These are phyloP conservation scores for Erebia aethiops DNA, from an alignment of 2,888 invertebrate species.

Conservation along the genomic window DNA sequence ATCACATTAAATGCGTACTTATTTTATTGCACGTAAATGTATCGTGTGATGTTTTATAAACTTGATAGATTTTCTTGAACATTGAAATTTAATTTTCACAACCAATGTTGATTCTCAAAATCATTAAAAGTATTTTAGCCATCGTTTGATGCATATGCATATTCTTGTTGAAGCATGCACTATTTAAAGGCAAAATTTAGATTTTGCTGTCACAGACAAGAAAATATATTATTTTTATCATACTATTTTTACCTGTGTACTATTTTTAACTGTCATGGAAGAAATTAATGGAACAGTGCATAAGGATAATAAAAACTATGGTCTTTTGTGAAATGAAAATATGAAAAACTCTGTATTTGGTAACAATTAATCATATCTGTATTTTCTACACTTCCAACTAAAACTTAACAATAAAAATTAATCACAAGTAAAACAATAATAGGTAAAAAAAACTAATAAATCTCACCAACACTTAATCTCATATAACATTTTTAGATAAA, in stretches of 20 bases:
- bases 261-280: constrained; percentile 11
- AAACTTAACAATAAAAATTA: constrained; percentile 38
- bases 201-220: background rate
- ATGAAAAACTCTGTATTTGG: constrained; percentile 46
- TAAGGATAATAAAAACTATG: background rate
- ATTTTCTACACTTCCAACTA: constrained; percentile 36
- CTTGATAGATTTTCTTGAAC: background rate
- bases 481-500: background rate
- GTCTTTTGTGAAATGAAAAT: background rate
- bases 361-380: constrained; percentile 46
- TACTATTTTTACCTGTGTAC: too few relatives aligned
- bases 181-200: background rate
- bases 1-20: constrained; percentile 44
- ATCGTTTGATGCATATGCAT: background rate
- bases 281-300: background rate
- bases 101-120: background rate
- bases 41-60: constrained; percentile 29
- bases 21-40: constrained; percentile 36
- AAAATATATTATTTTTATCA: background rate
- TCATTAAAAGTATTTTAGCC: background rate
- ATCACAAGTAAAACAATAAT: constrained; percentile 33
- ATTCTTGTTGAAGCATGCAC: background rate
- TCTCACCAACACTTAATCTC: constrained; percentile 24
- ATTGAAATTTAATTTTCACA: constrained; percentile 20
- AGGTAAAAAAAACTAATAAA: constrained; percentile 26